Evolutionary conservation across 1,140 invertebrate genomes (phyloP), one percentile per base, ranked within the genome.

Genomic region (Zaprionus gabonicus): DNA sequence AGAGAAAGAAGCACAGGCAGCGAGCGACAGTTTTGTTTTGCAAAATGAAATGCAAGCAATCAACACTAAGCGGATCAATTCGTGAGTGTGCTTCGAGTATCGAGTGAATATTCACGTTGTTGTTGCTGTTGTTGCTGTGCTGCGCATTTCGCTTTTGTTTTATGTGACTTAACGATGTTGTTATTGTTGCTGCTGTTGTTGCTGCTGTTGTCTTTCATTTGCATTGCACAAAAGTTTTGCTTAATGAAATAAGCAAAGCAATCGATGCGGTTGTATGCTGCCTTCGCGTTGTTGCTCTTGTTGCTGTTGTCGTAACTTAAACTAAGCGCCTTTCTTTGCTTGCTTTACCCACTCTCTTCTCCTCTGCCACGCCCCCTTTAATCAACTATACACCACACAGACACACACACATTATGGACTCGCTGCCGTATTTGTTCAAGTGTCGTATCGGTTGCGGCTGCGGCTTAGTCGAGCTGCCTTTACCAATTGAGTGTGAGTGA

Each of bases 391-490:
- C 56, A 28, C 49, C 41, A 1, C 28, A n/a, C 41, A 1, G 0
- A 5, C 15, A n/a, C 13, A 9, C 59, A 51, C 44, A 67, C 51
- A 73, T 57, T 66, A 64, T 57, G 49, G 56, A 17, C 55, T 60
- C 38, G 7, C 34, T 86, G 72, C 70, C 77, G 73, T 83, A 84
- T 84, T 84, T 88, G 71, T 81, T 90, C 85, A 84, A 90, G 81
- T 90, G 85, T 90, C 85, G 85, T 90, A 90, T 84, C 71, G 84
- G 85, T 88, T 90, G 85, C 69, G 85, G 84, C 84, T 90, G 84
- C 51, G 84, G 84, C 84, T 88, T 78, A 81, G 84, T 81, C 25
- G 28, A 13, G 20, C 20, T 73, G 74, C 53, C 53, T 71, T 78
- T 62, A 71, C 60, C 68, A 10, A 28, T n/a, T 53, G 28, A 31